Evolutionary conservation across 1,140 invertebrate genomes (phyloP), one percentile per base, ranked within the genome.

Genomic region (Lasioglossum baleicum): DNA sequence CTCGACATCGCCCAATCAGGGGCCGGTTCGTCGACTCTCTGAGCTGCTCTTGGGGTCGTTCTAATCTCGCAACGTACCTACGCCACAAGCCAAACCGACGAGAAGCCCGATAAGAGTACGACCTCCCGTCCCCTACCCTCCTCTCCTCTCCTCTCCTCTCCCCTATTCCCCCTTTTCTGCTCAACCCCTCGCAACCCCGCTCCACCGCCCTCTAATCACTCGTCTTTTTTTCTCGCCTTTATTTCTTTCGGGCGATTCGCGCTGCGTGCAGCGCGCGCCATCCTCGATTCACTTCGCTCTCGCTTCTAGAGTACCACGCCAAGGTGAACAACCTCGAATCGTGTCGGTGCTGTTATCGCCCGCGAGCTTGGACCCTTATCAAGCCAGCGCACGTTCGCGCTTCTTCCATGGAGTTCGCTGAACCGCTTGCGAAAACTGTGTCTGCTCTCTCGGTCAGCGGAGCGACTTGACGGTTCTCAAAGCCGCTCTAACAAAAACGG

Each of bases 281-380:
- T 75, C 72, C 56, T 68, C 58, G 56, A 69, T 51, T 40, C 17
- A 42, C 48, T 7, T 64, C 22, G 40, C 48, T 44, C 58, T 40
- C 80, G 78, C 72, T 76, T 75, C 60, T 61, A 71, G 51, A 83
- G 75, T 10, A 75, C 48, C 65, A 61, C 87, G 64, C 87, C 87
- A 90, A 92, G 88, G 92, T 92, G 90, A 93, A 92, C 86, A 91
- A 93, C 91, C 92, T 89, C 91, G 78, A 92, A 92, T 82, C 82
- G 87, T 91, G 92, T 92, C 92, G 88, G 83, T 81, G 86, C 85
- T 90, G 88, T 92, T 92, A 93, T 92, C 89, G 77, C 51, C 20
- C 68, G 51, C 75, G 81, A 86, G 82, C 74, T 84, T 86, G 87
- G 85, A 87, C 83, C 87, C 91, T 92, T 93, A 92, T 92, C 92